A percentile compares a stretch with the other conserved stretches of the same genome.
These are phyloP conservation scores for honey bee (Apis mellifera) DNA, from an alignment of 1,140 invertebrate genomes.

Conservation along the genomic window Amel_HAv3.1 CM009938.2:5180501-5181000, in stretches of 20 bases:
- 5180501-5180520: background rate
- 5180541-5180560: no score
- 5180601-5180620: background rate
- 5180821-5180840: background rate
- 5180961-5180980: background rate
- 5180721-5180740: background rate
- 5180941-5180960: background rate
- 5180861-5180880: constrained; percentile 7
- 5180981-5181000: background rate
- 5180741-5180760: background rate
- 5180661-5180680: background rate
- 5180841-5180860: background rate
- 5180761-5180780: background rate
- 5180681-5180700: background rate
- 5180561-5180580: no score
- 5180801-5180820: background rate
- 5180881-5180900: background rate
- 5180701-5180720: background rate
- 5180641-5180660: background rate
- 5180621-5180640: background rate
- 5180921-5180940: background rate
- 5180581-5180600: no score
- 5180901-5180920: background rate
- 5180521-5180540: background rate
- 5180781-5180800: background rate